Evolutionary conservation across 1,140 invertebrate genomes (phyloP).

Genomic region (Chionoecetes opilio): DNA sequence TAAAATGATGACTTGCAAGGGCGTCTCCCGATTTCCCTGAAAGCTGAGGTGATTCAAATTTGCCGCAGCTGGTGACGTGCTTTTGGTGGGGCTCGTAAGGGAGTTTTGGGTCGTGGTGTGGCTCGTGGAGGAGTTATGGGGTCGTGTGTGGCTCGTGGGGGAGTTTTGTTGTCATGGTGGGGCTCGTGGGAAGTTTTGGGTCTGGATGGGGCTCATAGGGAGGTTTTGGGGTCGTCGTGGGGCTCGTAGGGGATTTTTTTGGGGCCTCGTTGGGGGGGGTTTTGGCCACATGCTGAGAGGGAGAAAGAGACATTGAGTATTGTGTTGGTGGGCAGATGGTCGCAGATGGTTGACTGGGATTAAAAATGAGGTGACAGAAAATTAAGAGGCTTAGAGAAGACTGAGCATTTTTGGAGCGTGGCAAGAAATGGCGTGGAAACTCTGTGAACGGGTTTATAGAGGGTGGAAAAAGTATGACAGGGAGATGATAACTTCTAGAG

Average conservation of each 20-base stretch:
- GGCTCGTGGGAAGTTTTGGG: too few relatives aligned
- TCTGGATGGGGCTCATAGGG: too few relatives aligned
- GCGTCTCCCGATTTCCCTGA: background rate
- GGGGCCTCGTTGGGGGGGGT: too few relatives aligned
- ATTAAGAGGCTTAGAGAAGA: background rate
- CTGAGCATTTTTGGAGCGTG: background rate
- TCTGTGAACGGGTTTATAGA: background rate
- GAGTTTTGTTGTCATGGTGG: too few relatives aligned
- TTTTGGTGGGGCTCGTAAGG: background rate
- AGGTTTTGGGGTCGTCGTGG: too few relatives aligned
- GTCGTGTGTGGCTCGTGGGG: too few relatives aligned
- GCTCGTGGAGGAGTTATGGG: background rate
- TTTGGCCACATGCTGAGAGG: background rate
- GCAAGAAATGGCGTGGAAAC: constrained; percentile 6
- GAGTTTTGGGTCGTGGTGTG: background rate
- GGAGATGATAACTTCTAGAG: too few relatives aligned
- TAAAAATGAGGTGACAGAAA: background rate
- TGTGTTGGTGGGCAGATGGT: background rate
- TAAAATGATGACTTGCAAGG: background rate
- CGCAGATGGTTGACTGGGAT: background rate
- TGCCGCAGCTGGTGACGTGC: background rate
- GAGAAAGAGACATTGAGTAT: background rate
- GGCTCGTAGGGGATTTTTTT: too few relatives aligned
- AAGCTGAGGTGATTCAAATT: background rate
- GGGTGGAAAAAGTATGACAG: background rate